A percentile compares a stretch with the other conserved stretches of the same genome.
Evolutionary conservation across 2,113 vertebrate genomes (phyloP).

Genomic region (Apus apus): DNA sequence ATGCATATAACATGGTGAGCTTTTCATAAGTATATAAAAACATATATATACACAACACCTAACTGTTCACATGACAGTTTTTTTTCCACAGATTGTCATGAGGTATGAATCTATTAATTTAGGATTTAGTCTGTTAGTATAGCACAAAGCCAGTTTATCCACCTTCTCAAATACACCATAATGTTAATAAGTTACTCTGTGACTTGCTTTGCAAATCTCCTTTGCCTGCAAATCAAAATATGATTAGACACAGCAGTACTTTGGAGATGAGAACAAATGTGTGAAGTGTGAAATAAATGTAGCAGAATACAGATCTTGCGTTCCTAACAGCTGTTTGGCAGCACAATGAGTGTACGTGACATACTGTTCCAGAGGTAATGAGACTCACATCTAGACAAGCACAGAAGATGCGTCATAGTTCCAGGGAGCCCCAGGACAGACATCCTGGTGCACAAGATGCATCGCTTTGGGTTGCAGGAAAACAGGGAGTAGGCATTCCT

Average conservation of each 20-base stretch:
- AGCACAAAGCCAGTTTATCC: neutral
- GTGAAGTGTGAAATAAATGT: slow-evolving; percentile 56
- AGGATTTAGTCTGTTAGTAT: neutral
- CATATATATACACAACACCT: neutral
- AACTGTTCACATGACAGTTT: neutral
- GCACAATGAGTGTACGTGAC: neutral
- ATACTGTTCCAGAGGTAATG: neutral
- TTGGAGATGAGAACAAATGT: slow-evolving; percentile 23
- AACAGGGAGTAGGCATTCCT: neutral
- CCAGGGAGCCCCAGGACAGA: neutral
- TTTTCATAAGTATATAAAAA: neutral
- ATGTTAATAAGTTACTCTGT: neutral
- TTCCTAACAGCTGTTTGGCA: slow-evolving; percentile 55
- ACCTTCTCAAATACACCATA: neutral
- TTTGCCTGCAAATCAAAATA: slow-evolving; percentile 24
- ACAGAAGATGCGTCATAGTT: neutral
- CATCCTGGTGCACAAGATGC: neutral
- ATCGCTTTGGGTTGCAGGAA: neutral
- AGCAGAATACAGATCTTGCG: slow-evolving; percentile 19
- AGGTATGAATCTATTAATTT: neutral
- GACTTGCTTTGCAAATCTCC: neutral
- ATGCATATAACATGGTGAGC: neutral
- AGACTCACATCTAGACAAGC: neutral
- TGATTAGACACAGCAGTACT: slow-evolving; percentile 33
- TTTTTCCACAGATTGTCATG: neutral